Percentiles rank a stretch among this genome's conserved stretches.
These are phyloP conservation scores for Platyrinchus mystaceus DNA, from an alignment of 2,797 vertebrate genomes.

Conservation along the genomic window DNA sequence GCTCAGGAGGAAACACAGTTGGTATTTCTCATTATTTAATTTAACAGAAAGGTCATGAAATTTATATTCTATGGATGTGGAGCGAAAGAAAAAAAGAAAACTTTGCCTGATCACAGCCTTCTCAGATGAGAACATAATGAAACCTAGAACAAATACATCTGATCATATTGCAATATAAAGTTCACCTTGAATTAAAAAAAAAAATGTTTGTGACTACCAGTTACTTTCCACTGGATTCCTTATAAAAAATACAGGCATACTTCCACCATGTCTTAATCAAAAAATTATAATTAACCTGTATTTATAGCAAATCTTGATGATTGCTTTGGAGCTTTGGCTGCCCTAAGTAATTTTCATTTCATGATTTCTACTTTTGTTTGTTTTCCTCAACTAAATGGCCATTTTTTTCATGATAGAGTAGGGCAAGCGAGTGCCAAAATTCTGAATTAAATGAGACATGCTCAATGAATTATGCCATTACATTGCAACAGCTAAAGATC, in stretches of 20 bases:
- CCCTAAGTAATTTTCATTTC: not conserved
- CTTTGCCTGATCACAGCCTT: not conserved
- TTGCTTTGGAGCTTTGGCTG: not conserved
- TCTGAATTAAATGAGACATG: not conserved
- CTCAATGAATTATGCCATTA: not conserved
- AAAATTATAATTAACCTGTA: not conserved
- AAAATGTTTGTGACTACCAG: not conserved
- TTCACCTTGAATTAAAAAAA: not conserved
- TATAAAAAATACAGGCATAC: not conserved
- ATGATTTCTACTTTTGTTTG: not conserved
- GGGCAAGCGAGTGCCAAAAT: not conserved
- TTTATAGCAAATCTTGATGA: not conserved
- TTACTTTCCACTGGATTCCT: not conserved
- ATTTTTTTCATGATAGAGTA: not conserved
- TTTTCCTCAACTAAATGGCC: not conserved
- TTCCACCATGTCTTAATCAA: not conserved
- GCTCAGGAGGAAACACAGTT: not conserved
- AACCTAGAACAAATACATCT: not conserved
- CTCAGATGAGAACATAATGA: not conserved
- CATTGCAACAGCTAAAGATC: not conserved
- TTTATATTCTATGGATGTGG: not conserved
- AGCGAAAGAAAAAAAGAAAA: not conserved
- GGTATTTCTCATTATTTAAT: conserved; percentile 24
- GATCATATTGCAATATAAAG: not conserved
- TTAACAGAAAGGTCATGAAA: not conserved